Evolutionary conservation across 2,113 vertebrate species (phyloP).

Genomic region (Mus musculus): GRCm39 chr4:67680501-67681000

Average conservation of each 20-base stretch:
- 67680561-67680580: neutral
- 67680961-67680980: neutral
- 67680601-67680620: neutral
- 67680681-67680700: neutral
- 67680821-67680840: neutral
- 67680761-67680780: neutral
- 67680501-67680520: neutral
- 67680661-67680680: neutral
- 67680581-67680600: neutral
- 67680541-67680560: neutral
- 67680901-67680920: too few relatives aligned
- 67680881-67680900: neutral
- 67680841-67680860: neutral
- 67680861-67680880: neutral
- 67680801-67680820: neutral
- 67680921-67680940: too few relatives aligned
- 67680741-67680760: neutral
- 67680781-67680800: neutral
- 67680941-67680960: too few relatives aligned
- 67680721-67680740: constrained; percentile 48
- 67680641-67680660: constrained; percentile 57
- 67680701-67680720: neutral
- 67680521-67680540: constrained; percentile 41
- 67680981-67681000: neutral
- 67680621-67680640: constrained; percentile 1